Conservation (phyloP, 2,113 vertebrate genomes). For the Xyliphius kryptos region DNA sequence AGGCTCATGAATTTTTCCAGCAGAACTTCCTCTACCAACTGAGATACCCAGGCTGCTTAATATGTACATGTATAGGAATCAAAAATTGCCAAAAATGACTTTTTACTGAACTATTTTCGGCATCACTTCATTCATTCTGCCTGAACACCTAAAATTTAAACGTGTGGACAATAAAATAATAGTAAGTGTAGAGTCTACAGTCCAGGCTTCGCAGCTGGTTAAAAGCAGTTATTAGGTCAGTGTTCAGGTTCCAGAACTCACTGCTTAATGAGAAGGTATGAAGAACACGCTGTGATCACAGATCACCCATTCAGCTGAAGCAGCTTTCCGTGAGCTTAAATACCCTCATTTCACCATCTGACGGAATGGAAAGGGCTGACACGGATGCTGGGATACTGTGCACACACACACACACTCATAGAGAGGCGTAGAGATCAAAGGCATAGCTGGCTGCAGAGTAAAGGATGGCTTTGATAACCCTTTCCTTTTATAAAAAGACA, state of each 20-base stretch:
- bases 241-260: slow-evolving; percentile 41
- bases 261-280: slow-evolving; percentile 53
- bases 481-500: slow-evolving; percentile 3
- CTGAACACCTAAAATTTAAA: slow-evolving; percentile 42
- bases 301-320: slow-evolving; percentile 40
- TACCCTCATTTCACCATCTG: slow-evolving; percentile 61
- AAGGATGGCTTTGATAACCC: slow-evolving; percentile 12
- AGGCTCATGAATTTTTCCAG: no score
- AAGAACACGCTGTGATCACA: slow-evolving; percentile 33
- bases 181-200: slow-evolving; percentile 33
- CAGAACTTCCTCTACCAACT: no score
- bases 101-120: no score
- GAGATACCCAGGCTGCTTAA: no score
- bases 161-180: slow-evolving; percentile 34
- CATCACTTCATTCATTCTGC: slow-evolving; percentile 1
- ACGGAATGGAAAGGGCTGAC: slow-evolving; percentile 64
- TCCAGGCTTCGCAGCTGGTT: slow-evolving; percentile 26
- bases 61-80: no score
- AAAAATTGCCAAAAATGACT: no score
- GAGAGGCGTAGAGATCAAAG: slow-evolving; percentile 16
- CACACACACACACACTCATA: background rate
- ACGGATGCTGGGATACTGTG: slow-evolving; percentile 57
- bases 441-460: slow-evolving; percentile 2
- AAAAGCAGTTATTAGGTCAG: slow-evolving; percentile 50
- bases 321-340: slow-evolving; percentile 50